Conservation (phyloP, 2,888 invertebrate genomes). For the Amiota communis region DNA sequence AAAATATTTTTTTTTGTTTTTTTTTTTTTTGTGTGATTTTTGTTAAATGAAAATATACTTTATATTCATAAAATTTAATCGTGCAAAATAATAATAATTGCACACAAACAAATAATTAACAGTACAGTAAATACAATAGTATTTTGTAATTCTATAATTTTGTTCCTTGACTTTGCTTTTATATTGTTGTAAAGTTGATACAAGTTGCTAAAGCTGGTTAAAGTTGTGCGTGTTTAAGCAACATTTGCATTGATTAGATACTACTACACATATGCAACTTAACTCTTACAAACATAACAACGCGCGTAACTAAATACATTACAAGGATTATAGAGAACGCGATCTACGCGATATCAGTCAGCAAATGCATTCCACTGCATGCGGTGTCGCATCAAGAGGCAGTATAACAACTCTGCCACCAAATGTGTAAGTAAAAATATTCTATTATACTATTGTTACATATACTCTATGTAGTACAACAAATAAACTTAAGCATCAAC, state of each 20-base stretch:
- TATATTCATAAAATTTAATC: not conserved
- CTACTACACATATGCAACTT: not conserved
- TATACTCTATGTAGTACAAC: too few relatives aligned
- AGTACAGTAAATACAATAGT: not conserved
- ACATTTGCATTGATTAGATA: conserved; percentile 19
- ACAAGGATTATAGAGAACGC: conserved; percentile 27
- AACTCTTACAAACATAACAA: not conserved
- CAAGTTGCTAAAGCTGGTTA: too few relatives aligned
- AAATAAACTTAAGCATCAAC: too few relatives aligned
- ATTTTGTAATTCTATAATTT: not conserved
- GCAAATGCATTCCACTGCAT: conserved; percentile 69
- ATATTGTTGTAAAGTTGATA: not conserved
- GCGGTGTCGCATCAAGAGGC: conserved; percentile 66
- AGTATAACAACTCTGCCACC: conserved; percentile 48
- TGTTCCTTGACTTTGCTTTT: not conserved
- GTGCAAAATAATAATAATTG: conserved; percentile 4
- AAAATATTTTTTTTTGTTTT: conserved; percentile 1
- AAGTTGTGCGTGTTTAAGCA: conserved; percentile 22
- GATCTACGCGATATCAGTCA: conserved; percentile 34
- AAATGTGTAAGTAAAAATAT: not conserved
- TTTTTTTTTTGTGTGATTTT: not conserved
- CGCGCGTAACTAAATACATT: conserved; percentile 1
- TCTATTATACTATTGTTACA: too few relatives aligned
- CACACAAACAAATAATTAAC: not conserved
- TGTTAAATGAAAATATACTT: too few relatives aligned